phyloP scores from a whole-genome alignment of 2,888 invertebrate species.

The Pandemis heparana region DNA sequence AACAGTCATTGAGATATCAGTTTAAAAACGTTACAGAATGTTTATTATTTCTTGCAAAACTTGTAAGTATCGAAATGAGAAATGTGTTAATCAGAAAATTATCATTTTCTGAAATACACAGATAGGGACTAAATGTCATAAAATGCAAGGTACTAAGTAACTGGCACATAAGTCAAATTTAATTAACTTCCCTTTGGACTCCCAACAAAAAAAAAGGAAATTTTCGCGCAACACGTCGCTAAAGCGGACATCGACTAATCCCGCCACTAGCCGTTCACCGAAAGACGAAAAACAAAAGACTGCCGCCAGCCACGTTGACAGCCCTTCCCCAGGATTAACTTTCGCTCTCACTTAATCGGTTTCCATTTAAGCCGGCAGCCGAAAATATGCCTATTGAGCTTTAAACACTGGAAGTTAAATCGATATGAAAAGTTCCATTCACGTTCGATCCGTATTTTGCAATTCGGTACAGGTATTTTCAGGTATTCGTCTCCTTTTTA shows the following conservation, averaged over 20 bases:
- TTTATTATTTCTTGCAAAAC: too few relatives aligned
- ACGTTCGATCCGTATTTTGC: constrained; percentile 17
- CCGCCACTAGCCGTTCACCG: constrained; percentile 41
- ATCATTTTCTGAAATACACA: too few relatives aligned
- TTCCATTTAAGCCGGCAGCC: constrained; percentile 36
- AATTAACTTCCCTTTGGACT: constrained; percentile 2
- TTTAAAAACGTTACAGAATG: too few relatives aligned
- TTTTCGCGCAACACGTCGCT: constrained; percentile 22
- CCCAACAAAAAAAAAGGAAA: constrained; percentile 10
- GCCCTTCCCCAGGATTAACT: constrained; percentile 41
- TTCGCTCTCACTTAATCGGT: constrained; percentile 42
- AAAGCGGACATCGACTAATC: constrained; percentile 40
- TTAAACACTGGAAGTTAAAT: constrained; percentile 33
- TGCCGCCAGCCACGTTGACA: constrained; percentile 36
- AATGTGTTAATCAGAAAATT: too few relatives aligned
- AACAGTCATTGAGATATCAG: too few relatives aligned
- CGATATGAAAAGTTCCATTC: constrained; percentile 33
- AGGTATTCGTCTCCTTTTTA: not conserved
- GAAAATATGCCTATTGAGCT: constrained; percentile 37
- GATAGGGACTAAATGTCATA: too few relatives aligned
- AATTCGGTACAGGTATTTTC: constrained; percentile 17
- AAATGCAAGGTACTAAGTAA: not conserved
- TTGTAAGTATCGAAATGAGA: too few relatives aligned
- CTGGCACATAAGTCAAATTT: not conserved
- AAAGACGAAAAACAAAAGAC: constrained; percentile 39